Evolutionary conservation across 1,140 invertebrate genomes (phyloP), one percentile per base, ranked within the genome.

Genomic region (Pseudomyrmex cubaensis): DNA sequence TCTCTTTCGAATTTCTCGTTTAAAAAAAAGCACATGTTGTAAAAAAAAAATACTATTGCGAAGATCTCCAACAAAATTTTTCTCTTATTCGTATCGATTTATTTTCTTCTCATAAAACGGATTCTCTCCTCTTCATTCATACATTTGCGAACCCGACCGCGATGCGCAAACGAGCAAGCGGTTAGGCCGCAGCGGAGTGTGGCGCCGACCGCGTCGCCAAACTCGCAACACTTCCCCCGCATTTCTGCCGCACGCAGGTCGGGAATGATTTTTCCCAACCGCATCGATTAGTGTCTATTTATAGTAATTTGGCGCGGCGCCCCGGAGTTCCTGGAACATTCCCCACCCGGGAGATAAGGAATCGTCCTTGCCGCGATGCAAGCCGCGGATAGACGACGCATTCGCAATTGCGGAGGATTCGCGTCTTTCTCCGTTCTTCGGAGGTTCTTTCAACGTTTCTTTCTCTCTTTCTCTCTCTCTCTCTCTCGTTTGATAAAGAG

Each of bases 211-310:
- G 20, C 46, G 56, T 5, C 12, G 25, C 7, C 20, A 46, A 5
- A n/a, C 44, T 46, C 64, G 20, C 54, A 12, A 67, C 63, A 35
- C n/a, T 48, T 8, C 2, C 52, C 9, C 8, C n/a, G 12, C 46
- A 62, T 61, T 35, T 20, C 74, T 76, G 74, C n/a, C 13, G 22
- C 67, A 72, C 20, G 63, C 22, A 44, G 20, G 50, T 17, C 15
- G 13, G 35, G 35, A 13, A 59, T 10, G 48, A 12, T 93, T 92
- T 92, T 88, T 91, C 92, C 88, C 83, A 88, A 88, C 66, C 72
- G 84, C 86, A 92, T 92, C 90, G 91, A 93, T 94, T 93, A 93
- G 50, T 87, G 86, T 85, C 91, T 93, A 93, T 93, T 93, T 92
- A 93, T 93, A 93, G 90, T 91, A 91, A 94, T 93, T 94, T 93